phyloP scores from a whole-genome alignment of 2,888 invertebrate species.

The Invenusta paracnida region DNA sequence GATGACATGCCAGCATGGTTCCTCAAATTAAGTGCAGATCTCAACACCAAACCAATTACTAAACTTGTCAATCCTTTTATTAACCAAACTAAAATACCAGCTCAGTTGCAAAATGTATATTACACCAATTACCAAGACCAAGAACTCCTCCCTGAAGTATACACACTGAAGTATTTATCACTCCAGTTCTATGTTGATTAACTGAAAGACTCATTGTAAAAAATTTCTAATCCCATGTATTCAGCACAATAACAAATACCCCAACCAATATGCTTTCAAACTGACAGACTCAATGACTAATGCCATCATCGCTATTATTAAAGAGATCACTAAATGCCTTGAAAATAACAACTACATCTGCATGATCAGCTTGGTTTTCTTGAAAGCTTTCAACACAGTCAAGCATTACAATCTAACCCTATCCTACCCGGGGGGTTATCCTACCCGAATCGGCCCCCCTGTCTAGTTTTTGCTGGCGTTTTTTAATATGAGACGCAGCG shows the following conservation, averaged over 20 bases:
- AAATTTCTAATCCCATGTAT: neutral
- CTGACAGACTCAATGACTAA: neutral
- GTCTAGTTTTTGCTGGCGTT: too few relatives aligned
- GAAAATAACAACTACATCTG: neutral
- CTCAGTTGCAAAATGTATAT: neutral
- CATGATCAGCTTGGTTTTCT: neutral
- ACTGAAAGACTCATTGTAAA: neutral
- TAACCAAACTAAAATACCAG: conserved; percentile 18
- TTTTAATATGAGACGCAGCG: too few relatives aligned
- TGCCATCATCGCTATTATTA: neutral
- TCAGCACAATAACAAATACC: neutral
- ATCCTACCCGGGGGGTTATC: too few relatives aligned
- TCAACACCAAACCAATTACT: neutral
- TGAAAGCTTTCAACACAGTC: neutral
- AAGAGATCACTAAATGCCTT: neutral
- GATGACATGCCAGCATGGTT: conserved; percentile 20
- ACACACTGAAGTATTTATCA: neutral
- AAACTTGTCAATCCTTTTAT: conserved; percentile 6
- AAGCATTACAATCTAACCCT: conserved; percentile 11
- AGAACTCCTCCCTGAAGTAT: neutral
- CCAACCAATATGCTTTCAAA: neutral
- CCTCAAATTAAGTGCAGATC: conserved; percentile 14
- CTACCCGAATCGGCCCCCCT: too few relatives aligned
- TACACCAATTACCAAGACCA: neutral
- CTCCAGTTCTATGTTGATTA: neutral